phyloP scores from a whole-genome alignment of 2,113 vertebrate species.

The Hippolais icterina region DNA sequence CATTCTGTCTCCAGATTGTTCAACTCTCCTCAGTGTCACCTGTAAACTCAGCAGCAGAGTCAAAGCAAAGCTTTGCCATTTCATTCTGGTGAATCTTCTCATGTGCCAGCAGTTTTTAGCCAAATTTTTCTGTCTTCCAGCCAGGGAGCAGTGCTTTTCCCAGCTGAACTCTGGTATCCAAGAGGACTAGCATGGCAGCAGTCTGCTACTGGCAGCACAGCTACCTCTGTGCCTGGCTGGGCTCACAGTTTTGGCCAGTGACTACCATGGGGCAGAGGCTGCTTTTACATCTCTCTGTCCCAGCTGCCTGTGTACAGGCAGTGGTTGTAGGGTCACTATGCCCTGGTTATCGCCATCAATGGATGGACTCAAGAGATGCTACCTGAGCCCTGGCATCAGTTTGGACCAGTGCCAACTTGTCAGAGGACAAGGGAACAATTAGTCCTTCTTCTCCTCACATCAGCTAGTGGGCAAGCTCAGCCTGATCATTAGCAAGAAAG shows the following conservation, averaged over 20 bases:
- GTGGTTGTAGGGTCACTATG: neutral
- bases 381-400: neutral
- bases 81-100: neutral
- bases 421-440: neutral
- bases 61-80: neutral
- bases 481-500: neutral
- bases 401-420: neutral
- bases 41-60: neutral
- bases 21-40: neutral
- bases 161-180: neutral
- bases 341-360: rapidly evolving
- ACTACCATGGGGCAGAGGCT: neutral
- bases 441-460: neutral
- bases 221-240: neutral
- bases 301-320: neutral
- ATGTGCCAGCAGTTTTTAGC: neutral
- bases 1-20: neutral
- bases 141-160: neutral
- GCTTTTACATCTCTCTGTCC: neutral
- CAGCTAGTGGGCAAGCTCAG: neutral
- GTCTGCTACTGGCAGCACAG: neutral
- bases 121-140: neutral
- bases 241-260: neutral
- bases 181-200: neutral
- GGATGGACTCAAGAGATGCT: neutral